A percentile compares a stretch with the other conserved stretches of the same genome.
Conservation (phyloP, 2,888 invertebrate genomes). For the Melanophora roralis region DNA sequence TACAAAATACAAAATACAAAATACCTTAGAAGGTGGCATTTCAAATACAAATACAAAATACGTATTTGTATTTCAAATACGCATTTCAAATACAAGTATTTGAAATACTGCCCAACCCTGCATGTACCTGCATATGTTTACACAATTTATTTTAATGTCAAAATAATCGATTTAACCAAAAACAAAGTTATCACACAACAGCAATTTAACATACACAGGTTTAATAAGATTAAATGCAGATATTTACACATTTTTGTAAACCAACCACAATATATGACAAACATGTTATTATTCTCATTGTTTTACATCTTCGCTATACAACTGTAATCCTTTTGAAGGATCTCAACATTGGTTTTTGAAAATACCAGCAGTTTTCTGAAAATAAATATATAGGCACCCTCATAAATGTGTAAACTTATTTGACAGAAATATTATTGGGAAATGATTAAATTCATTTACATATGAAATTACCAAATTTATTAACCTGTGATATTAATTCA, state of each 20-base stretch:
- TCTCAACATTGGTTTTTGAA: neutral
- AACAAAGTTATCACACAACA: neutral
- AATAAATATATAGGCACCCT: neutral
- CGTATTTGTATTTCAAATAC: too few relatives aligned
- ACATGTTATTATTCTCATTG: neutral
- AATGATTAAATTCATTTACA: neutral
- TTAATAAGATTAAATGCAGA: conserved; percentile 27
- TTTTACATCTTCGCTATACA: neutral
- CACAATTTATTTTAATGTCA: neutral
- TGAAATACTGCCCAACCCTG: too few relatives aligned
- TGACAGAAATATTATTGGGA: neutral
- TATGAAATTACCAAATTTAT: neutral
- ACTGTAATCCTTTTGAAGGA: neutral
- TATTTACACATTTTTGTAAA: neutral
- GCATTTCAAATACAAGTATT: too few relatives aligned
- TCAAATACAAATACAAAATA: too few relatives aligned
- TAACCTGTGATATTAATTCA: neutral
- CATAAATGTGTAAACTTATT: too few relatives aligned
- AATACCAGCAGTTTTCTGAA: neutral
- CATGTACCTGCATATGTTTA: too few relatives aligned
- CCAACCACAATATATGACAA: neutral
- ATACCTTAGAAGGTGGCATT: too few relatives aligned
- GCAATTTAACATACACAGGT: conserved; percentile 28
- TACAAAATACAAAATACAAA: too few relatives aligned
- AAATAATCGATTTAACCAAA: neutral